Conservation (phyloP, 2,113 vertebrate species). For the Heteronetta atricapilla region DNA sequence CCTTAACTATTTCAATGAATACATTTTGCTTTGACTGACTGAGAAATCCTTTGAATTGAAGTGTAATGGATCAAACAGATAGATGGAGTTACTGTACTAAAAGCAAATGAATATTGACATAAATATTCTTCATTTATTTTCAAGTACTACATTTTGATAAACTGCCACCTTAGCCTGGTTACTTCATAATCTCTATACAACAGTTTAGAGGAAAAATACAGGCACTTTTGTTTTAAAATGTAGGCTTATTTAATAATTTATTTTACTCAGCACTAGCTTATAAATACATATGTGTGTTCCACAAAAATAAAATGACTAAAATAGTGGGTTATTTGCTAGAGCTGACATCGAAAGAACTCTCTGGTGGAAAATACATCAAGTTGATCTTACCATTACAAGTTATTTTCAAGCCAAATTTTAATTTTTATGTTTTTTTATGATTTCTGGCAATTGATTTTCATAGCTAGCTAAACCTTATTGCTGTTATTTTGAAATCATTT, state of each 20-base stretch:
- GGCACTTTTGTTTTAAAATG: background rate
- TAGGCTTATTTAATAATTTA: background rate
- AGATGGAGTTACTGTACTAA: slow-evolving; percentile 9
- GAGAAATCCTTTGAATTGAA: slow-evolving; percentile 30
- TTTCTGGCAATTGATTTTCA: slow-evolving; percentile 20
- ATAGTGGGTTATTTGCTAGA: background rate
- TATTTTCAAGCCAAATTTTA: background rate
- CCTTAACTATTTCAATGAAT: background rate
- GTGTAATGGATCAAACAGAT: background rate
- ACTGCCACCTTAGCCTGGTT: background rate
- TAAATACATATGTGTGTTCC: background rate
- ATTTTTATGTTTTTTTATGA: slow-evolving; percentile 29
- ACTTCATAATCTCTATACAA: background rate
- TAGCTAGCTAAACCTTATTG: background rate
- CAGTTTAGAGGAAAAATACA: background rate
- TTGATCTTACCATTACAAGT: slow-evolving; percentile 3
- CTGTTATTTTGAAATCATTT: background rate
- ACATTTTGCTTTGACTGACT: background rate
- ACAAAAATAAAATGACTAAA: background rate
- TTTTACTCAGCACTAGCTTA: background rate
- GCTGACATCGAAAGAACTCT: background rate
- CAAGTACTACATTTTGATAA: slow-evolving; percentile 22
- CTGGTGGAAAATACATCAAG: background rate
- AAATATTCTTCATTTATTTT: slow-evolving; percentile 46
- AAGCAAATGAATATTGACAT: slow-evolving; percentile 36